phyloP scores from a whole-genome alignment of 2,888 invertebrate genomes.

The Drosophila bunnanda region DNA sequence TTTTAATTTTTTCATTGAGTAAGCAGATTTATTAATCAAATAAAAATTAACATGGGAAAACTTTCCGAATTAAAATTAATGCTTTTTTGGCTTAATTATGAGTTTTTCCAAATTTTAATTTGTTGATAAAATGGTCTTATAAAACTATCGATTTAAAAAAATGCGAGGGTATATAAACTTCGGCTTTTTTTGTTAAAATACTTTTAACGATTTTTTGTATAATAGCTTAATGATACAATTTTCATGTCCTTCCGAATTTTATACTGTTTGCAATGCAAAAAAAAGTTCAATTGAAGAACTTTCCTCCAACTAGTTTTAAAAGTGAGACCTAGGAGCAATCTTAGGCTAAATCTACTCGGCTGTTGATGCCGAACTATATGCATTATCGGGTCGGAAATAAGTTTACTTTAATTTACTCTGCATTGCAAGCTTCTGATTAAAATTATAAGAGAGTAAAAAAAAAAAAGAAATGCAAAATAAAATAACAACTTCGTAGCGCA shows the following conservation, averaged over 20 bases:
- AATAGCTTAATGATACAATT: neutral
- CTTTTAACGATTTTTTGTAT: neutral
- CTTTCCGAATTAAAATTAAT: no score
- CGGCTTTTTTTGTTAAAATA: no score
- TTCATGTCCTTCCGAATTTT: neutral
- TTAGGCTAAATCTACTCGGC: neutral
- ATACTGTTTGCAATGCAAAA: neutral
- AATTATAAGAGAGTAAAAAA: neutral
- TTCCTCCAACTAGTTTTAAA: neutral
- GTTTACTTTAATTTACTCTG: neutral
- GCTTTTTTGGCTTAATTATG: no score
- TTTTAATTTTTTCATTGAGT: no score
- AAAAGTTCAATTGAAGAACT: neutral
- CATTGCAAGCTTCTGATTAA: neutral
- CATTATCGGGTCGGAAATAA: neutral
- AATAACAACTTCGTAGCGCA: slow-evolving; percentile 11
- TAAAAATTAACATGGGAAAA: no score
- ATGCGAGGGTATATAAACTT: no score
- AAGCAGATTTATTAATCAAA: no score
- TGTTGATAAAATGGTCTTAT: no score
- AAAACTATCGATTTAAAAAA: no score
- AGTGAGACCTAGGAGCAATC: neutral
- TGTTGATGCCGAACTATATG: neutral
- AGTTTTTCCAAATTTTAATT: no score
- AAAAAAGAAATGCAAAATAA: neutral